Percentiles rank a stretch among this genome's conserved stretches.
Evolutionary conservation across 1,140 invertebrate species (phyloP).

Genomic region (Lordiphosa stackelbergi): DNA sequence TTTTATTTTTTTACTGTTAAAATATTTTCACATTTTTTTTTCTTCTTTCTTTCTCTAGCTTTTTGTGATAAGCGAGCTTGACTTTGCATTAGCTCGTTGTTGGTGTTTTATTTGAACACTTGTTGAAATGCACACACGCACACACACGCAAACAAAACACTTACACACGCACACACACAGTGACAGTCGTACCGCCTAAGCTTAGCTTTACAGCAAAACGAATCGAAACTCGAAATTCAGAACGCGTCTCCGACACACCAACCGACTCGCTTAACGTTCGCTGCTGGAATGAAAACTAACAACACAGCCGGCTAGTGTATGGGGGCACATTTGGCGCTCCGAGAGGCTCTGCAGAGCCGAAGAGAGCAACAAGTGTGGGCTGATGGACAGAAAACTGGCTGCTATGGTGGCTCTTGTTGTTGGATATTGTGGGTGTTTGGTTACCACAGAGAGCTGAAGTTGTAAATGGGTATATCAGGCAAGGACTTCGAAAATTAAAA

Average conservation of each 20-base stretch:
- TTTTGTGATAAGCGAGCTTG: constrained; percentile 36
- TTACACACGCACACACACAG: constrained; percentile 12
- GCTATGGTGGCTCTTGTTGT: not conserved
- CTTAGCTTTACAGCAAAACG: constrained; percentile 20
- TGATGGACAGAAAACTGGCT: constrained; percentile 15
- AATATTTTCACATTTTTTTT: constrained; percentile 2
- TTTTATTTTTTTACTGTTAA: constrained; percentile 2
- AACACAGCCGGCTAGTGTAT: too few species aligned
- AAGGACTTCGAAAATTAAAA: constrained; percentile 4
- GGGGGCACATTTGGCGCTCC: not conserved
- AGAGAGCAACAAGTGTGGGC: constrained; percentile 16
- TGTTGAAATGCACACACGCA: constrained; percentile 32
- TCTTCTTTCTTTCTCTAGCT: constrained; percentile 16
- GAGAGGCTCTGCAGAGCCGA: not conserved
- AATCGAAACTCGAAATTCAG: constrained; percentile 20
- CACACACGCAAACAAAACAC: too few species aligned
- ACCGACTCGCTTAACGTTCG: constrained; percentile 36
- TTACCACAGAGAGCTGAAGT: not conserved
- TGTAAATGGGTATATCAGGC: too few species aligned
- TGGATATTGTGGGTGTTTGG: too few species aligned
- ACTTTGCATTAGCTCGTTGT: constrained; percentile 9
- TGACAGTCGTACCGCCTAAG: constrained; percentile 18
- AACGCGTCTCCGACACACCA: constrained; percentile 20
- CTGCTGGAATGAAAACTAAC: constrained; percentile 32
- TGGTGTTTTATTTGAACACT: constrained; percentile 41